phyloP scores from a whole-genome alignment of 2,113 vertebrate genomes.

The Eidolon helvum region DNA sequence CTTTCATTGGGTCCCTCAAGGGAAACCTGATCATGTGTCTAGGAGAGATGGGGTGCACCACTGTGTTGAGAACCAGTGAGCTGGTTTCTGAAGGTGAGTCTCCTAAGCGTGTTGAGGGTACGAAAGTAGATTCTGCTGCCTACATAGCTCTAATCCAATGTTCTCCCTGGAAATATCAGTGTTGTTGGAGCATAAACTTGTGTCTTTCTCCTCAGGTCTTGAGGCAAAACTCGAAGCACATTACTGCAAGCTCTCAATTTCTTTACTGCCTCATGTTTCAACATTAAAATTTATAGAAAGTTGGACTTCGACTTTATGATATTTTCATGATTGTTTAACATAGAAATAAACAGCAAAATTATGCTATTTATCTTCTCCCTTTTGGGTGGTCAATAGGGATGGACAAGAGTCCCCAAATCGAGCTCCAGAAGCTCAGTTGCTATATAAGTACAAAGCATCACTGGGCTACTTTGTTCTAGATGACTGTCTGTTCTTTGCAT shows the following conservation, averaged over 20 bases:
- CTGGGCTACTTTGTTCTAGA: background rate
- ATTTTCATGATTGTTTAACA: background rate
- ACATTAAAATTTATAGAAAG: background rate
- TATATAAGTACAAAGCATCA: background rate
- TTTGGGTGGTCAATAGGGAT: background rate
- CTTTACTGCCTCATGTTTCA: background rate
- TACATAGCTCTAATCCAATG: background rate
- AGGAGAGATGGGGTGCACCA: background rate
- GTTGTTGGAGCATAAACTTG: background rate
- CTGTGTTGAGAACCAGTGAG: background rate
- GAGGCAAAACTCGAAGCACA: background rate
- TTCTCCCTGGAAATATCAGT: background rate
- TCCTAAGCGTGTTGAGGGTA: background rate
- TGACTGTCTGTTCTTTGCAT: background rate
- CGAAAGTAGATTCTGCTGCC: background rate
- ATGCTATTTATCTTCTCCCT: background rate
- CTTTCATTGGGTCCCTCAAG: background rate
- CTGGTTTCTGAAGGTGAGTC: background rate
- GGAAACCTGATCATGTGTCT: background rate
- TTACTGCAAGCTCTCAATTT: background rate
- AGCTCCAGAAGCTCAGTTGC: background rate
- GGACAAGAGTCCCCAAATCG: background rate
- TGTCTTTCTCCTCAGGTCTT: background rate
- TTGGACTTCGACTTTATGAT: background rate
- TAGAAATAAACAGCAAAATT: background rate